Percentiles rank a stretch among this genome's conserved stretches.
Conservation (phyloP, 23 tunicate genomes). For the Oikopleura vanhoeffeni region DNA sequence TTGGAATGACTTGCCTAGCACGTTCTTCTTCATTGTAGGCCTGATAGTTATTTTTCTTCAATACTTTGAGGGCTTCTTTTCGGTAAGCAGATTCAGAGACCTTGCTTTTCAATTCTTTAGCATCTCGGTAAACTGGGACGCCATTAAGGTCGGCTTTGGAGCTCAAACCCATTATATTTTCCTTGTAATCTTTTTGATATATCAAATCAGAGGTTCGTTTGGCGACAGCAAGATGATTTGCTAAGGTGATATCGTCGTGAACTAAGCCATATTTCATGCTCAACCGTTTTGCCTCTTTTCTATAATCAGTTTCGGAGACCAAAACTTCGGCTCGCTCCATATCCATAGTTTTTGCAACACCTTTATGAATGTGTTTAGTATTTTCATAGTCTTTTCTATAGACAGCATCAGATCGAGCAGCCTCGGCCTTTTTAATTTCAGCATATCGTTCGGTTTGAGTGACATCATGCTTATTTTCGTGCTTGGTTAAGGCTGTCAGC, state of each 20-base stretch:
- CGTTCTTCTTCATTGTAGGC: background rate
- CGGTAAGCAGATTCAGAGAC: background rate
- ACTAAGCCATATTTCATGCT: background rate
- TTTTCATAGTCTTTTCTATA: background rate
- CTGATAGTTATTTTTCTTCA: background rate
- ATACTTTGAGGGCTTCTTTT: background rate
- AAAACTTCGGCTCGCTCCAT: background rate
- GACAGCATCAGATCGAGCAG: background rate
- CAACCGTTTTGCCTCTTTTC: background rate
- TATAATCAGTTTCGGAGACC: background rate
- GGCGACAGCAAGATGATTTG: background rate
- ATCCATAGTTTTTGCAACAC: background rate
- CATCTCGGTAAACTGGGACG: background rate
- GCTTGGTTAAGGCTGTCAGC: no score
- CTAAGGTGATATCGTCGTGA: background rate
- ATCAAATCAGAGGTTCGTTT: background rate
- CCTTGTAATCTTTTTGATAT: background rate
- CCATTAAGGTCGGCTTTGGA: background rate
- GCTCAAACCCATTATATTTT: background rate
- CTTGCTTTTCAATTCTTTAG: background rate
- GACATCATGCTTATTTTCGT: background rate
- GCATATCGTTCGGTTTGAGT: background rate
- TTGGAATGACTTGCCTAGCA: no score
- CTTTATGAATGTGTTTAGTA: background rate
- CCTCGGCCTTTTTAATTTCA: background rate